Percentiles rank a stretch among this genome's conserved stretches.
phyloP scores from a whole-genome alignment of 2,113 vertebrate species.

The Actenoides hombroni region DNA sequence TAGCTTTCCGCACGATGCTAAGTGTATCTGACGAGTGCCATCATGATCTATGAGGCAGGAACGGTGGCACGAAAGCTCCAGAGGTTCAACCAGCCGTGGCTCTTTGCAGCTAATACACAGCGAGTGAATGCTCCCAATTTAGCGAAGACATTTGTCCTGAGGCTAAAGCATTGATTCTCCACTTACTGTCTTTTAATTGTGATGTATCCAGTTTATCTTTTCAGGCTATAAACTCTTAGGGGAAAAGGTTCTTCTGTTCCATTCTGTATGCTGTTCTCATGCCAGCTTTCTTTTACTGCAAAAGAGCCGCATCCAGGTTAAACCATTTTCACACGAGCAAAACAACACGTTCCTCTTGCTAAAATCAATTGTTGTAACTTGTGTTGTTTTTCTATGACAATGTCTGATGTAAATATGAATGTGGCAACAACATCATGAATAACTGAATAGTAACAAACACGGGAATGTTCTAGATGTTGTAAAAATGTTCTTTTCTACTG shows the following conservation, averaged over 20 bases:
- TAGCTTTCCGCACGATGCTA: not conserved
- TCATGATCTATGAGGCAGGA: not conserved
- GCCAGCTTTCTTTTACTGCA: not conserved
- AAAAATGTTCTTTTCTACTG: not conserved
- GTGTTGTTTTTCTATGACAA: not conserved
- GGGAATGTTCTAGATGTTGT: not conserved
- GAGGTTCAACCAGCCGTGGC: not conserved
- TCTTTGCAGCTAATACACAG: not conserved
- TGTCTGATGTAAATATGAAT: not conserved
- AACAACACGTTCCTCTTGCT: not conserved
- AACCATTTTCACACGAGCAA: not conserved
- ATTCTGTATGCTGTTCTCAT: not conserved
- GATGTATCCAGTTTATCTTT: conserved; percentile 18
- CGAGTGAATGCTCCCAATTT: not conserved
- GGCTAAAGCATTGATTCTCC: conserved; percentile 41
- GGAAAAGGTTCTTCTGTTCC: not conserved
- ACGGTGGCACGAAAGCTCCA: not conserved
- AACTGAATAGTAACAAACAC: not conserved
- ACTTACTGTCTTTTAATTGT: conserved; percentile 54
- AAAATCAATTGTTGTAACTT: not conserved
- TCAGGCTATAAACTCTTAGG: not conserved
- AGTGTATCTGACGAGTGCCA: not conserved
- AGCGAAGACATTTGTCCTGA: conserved; percentile 23
- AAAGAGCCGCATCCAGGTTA: not conserved
- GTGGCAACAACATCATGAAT: not conserved